Evolutionary conservation across 2,888 invertebrate species (phyloP).

Genomic region (Eupsilia transversa): DNA sequence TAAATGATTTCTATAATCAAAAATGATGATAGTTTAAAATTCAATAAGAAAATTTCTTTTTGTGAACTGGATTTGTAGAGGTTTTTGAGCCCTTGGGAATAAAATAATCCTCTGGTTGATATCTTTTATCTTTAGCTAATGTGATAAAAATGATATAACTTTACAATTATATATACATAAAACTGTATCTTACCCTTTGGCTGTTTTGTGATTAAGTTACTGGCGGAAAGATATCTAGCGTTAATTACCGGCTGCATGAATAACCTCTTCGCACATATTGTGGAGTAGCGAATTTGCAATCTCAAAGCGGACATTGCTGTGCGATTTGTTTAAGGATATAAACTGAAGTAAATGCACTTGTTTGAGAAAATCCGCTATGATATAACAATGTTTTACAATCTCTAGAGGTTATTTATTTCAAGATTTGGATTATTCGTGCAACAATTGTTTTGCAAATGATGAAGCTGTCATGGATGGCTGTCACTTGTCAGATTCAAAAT

Average conservation of each 20-base stretch:
- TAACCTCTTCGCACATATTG: conserved; percentile 77
- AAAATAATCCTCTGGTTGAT: background rate
- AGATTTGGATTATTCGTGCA: background rate
- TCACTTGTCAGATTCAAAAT: no score
- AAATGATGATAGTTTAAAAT: background rate
- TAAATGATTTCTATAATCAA: background rate
- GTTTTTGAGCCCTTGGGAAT: background rate
- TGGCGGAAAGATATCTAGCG: conserved; percentile 70
- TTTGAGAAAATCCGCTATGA: background rate
- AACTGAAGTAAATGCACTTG: background rate
- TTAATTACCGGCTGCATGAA: conserved; percentile 73
- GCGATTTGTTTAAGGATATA: background rate
- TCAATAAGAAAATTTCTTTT: no score
- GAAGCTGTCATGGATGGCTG: background rate
- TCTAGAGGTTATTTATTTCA: conserved; percentile 2
- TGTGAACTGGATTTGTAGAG: background rate
- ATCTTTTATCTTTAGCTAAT: background rate
- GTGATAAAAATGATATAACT: background rate
- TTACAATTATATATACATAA: background rate
- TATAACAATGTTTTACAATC: background rate
- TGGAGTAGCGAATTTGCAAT: conserved; percentile 74
- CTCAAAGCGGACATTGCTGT: conserved; percentile 82
- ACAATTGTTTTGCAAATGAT: conserved; percentile 47
- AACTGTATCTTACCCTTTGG: conserved; percentile 61
- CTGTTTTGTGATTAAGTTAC: conserved; percentile 59